These are phyloP conservation scores for Teleogryllus occipitalis DNA, from an alignment of 1,140 invertebrate genomes.

Conservation along the genomic window DNA sequence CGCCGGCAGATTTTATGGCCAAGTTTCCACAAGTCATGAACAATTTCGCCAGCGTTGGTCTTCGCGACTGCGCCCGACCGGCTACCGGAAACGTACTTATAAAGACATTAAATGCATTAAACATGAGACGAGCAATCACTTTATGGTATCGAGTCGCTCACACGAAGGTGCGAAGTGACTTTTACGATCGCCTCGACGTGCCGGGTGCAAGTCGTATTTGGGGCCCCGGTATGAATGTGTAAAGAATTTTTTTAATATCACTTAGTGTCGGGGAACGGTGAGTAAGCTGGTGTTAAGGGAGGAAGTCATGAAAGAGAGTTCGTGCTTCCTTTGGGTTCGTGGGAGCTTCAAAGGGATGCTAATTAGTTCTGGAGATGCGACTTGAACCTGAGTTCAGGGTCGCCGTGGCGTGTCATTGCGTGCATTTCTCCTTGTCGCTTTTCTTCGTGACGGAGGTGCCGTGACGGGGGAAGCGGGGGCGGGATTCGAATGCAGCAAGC, in stretches of 20 bases:
- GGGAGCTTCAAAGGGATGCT: background rate
- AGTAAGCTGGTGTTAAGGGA: background rate
- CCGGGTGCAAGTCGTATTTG: too few relatives aligned
- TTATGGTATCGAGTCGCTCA: background rate
- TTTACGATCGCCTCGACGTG: background rate
- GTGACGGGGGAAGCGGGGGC: too few relatives aligned
- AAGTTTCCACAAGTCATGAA: background rate
- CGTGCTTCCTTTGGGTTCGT: background rate
- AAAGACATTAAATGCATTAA: slow-evolving; percentile 1
- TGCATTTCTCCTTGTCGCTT: background rate
- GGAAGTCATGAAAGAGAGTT: background rate
- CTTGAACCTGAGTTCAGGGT: background rate
- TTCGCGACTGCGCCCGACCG: background rate
- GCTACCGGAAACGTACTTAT: background rate
- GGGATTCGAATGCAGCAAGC: too few relatives aligned
- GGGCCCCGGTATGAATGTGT: background rate
- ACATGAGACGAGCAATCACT: background rate
- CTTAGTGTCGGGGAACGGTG: background rate
- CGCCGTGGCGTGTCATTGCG: background rate
- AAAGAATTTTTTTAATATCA: background rate
- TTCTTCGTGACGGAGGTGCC: too few relatives aligned
- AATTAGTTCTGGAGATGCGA: background rate
- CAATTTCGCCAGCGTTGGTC: background rate
- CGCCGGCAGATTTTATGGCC: background rate
- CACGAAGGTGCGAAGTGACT: background rate